phyloP scores from a whole-genome alignment of 2,797 vertebrate species.

The Sciurus carolinensis region DNA sequence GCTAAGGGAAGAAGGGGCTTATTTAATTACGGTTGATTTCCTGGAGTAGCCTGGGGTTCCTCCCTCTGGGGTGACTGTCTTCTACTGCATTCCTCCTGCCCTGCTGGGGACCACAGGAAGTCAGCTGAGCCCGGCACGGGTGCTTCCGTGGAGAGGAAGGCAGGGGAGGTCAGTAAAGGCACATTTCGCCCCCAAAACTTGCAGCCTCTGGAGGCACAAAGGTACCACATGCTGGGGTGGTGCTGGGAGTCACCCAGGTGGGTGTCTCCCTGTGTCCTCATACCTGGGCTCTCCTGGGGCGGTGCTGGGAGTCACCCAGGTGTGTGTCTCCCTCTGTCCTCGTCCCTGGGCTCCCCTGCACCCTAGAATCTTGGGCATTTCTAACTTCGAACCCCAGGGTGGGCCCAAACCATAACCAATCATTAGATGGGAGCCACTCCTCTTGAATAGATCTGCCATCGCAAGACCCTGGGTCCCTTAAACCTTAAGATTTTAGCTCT shows the following conservation, averaged over 20 bases:
- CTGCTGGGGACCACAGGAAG: background rate
- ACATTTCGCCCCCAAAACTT: background rate
- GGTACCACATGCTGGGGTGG: fast-evolving
- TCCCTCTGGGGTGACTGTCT: background rate
- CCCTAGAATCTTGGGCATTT: background rate
- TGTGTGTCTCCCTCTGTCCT: too few relatives aligned
- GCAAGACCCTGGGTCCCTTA: background rate
- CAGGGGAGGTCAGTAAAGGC: background rate
- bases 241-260: background rate
- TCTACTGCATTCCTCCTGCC: background rate
- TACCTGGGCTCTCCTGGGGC: too few relatives aligned
- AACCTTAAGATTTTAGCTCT: background rate
- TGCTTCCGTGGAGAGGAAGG: background rate
- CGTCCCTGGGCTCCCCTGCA: background rate
- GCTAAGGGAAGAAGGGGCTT: background rate
- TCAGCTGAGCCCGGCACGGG: background rate
- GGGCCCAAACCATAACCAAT: background rate
- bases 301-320: background rate
- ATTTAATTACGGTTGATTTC: background rate
- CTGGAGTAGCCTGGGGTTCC: background rate
- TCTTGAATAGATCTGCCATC: background rate
- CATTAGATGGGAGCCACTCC: background rate
- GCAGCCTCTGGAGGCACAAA: background rate
- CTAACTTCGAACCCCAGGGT: background rate
- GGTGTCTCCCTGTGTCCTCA: too few relatives aligned